Evolutionary conservation across 2,888 invertebrate species (phyloP).

Genomic region (Therioaphis trifolii): DNA sequence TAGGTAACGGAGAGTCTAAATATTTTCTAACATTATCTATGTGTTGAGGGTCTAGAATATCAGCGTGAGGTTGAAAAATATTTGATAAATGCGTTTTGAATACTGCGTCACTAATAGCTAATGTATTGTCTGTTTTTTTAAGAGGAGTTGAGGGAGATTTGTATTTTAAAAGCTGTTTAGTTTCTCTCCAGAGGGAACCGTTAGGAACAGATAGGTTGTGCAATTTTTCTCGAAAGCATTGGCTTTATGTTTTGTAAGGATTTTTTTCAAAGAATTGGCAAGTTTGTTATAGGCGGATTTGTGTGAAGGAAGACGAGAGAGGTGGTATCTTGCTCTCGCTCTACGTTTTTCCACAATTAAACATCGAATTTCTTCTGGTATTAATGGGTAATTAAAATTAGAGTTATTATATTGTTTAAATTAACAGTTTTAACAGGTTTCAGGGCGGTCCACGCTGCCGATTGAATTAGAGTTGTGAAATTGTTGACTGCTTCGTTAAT

Average conservation of each 20-base stretch:
- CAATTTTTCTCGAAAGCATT: not conserved
- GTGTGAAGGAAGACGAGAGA: not conserved
- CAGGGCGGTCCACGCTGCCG: not conserved
- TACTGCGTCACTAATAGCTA: too few relatives aligned
- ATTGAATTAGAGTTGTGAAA: not conserved
- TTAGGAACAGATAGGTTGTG: not conserved
- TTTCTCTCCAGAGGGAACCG: not conserved
- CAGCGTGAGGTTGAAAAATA: too few relatives aligned
- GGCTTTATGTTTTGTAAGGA: not conserved
- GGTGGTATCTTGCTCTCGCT: constrained; percentile 17
- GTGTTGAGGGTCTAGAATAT: too few relatives aligned
- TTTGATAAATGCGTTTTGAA: too few relatives aligned
- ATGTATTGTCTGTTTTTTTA: too few relatives aligned
- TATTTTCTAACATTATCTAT: too few relatives aligned
- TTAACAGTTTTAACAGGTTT: not conserved
- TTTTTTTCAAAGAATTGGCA: constrained; percentile 21
- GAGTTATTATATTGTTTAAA: not conserved
- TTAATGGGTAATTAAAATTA: not conserved
- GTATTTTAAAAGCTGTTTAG: too few relatives aligned
- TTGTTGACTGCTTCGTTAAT: not conserved
- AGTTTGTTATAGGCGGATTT: constrained; percentile 12
- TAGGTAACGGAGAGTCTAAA: too few relatives aligned
- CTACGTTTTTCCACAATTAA: constrained; percentile 14
- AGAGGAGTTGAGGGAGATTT: too few relatives aligned
- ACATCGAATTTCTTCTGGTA: constrained; percentile 12